Evolutionary conservation across 2,888 invertebrate genomes (phyloP).

Genomic region (Mesochorus sp.): DNA sequence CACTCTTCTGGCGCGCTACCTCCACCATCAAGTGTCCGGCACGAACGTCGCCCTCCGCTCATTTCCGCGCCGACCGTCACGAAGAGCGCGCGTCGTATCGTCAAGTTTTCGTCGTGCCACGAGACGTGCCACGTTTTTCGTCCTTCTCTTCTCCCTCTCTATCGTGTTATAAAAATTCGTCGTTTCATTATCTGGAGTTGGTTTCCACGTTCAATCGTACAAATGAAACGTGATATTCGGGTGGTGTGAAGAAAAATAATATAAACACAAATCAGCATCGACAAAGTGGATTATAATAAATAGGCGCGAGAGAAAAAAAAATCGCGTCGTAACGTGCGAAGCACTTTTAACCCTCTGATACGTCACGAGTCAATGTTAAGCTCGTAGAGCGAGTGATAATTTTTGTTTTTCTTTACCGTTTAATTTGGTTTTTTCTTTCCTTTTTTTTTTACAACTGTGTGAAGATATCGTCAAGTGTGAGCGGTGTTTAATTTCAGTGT

Average conservation of each 20-base stretch:
- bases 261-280: background rate
- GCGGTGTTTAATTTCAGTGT: slow-evolving; percentile 47
- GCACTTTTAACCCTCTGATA: background rate
- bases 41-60: slow-evolving; percentile 71
- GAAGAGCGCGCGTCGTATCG: slow-evolving; percentile 73
- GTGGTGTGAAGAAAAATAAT: background rate
- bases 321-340: background rate
- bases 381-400: slow-evolving; percentile 41
- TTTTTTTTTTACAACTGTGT: slow-evolving; percentile 20
- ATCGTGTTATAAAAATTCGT: background rate
- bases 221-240: no score
- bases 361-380: slow-evolving; percentile 30
- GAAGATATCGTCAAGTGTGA: slow-evolving; percentile 30
- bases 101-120: slow-evolving; percentile 69
- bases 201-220: slow-evolving; percentile 14
- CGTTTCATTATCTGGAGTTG: background rate
- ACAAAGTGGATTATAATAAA: background rate
- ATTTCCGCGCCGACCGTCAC: slow-evolving; percentile 79
- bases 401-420: background rate
- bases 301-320: background rate
- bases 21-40: slow-evolving; percentile 58
- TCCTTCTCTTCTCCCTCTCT: background rate
- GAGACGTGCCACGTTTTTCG: slow-evolving; percentile 64
- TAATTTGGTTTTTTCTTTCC: background rate
- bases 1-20: slow-evolving; percentile 5